Conservation (phyloP, 2,113 vertebrate species). For the Aythya baeri region DNA sequence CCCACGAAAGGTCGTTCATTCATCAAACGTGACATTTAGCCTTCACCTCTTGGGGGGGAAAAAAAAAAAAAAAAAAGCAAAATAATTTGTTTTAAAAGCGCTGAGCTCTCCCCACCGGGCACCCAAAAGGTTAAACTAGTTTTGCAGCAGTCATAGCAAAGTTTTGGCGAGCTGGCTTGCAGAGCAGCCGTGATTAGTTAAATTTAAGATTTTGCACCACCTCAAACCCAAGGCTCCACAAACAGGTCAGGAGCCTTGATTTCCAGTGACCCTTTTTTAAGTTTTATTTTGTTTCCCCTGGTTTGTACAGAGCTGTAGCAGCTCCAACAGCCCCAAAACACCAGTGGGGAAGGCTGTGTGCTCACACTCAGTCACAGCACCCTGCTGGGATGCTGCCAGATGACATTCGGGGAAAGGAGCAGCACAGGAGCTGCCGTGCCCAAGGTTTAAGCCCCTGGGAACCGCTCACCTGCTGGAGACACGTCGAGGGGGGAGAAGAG, state of each 20-base stretch:
- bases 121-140: not conserved
- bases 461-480: not conserved
- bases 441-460: not conserved
- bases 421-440: not conserved
- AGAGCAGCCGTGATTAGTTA: rapidly evolving
- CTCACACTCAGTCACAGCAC: rapidly evolving
- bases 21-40: not conserved
- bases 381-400: not conserved
- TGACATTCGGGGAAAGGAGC: not conserved
- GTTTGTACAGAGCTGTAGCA: rapidly evolving
- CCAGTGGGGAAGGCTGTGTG: rapidly evolving
- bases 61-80: not conserved
- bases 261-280: not conserved
- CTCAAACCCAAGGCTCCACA: not conserved
- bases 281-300: not conserved
- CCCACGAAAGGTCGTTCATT: not conserved
- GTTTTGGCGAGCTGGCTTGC: rapidly evolving
- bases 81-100: rapidly evolving
- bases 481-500: rapidly evolving
- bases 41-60: not conserved
- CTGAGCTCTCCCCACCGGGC: not conserved
- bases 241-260: rapidly evolving
- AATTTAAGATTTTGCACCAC: not conserved
- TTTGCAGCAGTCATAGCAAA: not conserved
- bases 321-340: rapidly evolving